Evolutionary conservation across 2,888 invertebrate genomes (phyloP).

Genomic region (Andricus quercusramuli): DNA sequence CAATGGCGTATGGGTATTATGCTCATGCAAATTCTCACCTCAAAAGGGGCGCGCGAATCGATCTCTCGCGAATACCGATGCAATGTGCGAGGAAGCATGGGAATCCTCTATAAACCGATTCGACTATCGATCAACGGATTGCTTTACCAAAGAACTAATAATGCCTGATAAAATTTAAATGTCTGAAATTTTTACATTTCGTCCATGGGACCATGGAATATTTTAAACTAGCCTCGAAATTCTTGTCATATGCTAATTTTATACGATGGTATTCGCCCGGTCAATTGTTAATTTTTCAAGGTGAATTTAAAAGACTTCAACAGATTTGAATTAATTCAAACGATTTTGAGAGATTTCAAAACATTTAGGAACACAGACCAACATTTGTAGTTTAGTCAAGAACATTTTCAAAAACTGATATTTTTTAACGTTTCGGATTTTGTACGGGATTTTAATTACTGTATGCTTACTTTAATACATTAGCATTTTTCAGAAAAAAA

Average conservation of each 20-base stretch:
- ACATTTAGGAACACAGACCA: too few relatives aligned
- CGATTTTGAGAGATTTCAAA: too few relatives aligned
- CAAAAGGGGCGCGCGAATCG: constrained; percentile 27
- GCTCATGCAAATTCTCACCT: constrained; percentile 38
- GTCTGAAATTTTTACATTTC: background rate
- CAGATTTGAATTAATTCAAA: too few relatives aligned
- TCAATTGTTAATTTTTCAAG: too few relatives aligned
- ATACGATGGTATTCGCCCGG: too few relatives aligned
- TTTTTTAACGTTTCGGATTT: too few relatives aligned
- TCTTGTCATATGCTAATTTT: background rate
- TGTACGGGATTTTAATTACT: too few relatives aligned
- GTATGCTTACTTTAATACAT: too few relatives aligned
- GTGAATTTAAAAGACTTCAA: too few relatives aligned
- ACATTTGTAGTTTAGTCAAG: too few relatives aligned
- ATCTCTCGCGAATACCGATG: constrained; percentile 34
- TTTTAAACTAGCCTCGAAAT: background rate
- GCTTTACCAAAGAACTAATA: constrained; percentile 16
- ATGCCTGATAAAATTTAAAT: constrained; percentile 24
- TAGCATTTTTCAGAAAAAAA: too few relatives aligned
- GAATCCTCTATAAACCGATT: constrained; percentile 27
- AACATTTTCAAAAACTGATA: too few relatives aligned
- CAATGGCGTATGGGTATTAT: constrained; percentile 35
- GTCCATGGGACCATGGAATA: background rate
- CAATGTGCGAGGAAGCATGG: constrained; percentile 29
- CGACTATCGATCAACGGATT: constrained; percentile 34